These are phyloP conservation scores for Erinaceus europaeus DNA, from an alignment of 2,113 vertebrate genomes.

Conservation along the genomic window DNA sequence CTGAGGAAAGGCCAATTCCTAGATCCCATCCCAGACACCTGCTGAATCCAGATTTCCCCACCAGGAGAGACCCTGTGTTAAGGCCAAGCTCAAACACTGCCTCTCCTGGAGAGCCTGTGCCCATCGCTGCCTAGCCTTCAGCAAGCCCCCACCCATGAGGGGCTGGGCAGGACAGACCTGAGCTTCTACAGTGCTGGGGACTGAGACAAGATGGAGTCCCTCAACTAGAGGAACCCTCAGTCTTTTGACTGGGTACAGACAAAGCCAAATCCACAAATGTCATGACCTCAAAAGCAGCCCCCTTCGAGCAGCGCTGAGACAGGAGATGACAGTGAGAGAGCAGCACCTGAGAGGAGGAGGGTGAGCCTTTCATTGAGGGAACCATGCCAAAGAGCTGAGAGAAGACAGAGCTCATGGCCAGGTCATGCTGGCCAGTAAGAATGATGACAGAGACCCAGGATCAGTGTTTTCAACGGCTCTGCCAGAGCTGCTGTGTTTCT, in stretches of 20 bases:
- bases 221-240: not conserved
- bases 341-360: not conserved
- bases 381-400: not conserved
- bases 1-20: no score
- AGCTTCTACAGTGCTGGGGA: not conserved
- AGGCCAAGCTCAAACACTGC: not conserved
- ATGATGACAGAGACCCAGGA: not conserved
- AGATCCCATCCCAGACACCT: not conserved
- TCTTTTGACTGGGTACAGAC: not conserved
- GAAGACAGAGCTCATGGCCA: not conserved
- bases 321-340: not conserved
- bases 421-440: not conserved
- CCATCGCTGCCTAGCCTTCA: no score
- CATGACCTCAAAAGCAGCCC: not conserved
- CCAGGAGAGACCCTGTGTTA: not conserved
- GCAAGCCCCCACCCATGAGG: not conserved
- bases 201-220: not conserved
- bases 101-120: not conserved
- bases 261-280: not conserved
- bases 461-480: no score
- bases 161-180: not conserved
- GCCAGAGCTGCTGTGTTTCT: no score
- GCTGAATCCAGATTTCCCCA: not conserved
- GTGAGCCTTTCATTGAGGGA: no score
- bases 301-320: accelerated